Conservation (phyloP, 2,888 invertebrate genomes). For the Dicycla oo region DNA sequence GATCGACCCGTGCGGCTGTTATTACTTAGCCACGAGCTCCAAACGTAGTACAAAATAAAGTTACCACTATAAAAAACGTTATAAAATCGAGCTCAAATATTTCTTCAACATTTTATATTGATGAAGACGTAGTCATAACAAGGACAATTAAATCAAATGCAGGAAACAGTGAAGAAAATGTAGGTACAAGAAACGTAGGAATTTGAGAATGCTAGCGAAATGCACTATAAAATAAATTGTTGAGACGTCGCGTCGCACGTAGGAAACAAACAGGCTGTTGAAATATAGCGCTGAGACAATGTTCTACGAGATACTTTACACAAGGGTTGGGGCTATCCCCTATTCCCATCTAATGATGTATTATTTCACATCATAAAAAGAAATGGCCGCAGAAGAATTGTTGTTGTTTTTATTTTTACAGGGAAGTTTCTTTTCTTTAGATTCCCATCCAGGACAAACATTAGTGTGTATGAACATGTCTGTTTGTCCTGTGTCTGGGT, state of each 20-base stretch:
- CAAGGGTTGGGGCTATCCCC: constrained; percentile 36
- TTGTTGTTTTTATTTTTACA: constrained; percentile 20
- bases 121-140: not conserved
- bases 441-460: too few species aligned
- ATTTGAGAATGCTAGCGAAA: constrained; percentile 33
- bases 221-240: constrained; percentile 59
- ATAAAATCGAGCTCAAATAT: constrained; percentile 31
- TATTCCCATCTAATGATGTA: constrained; percentile 38
- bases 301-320: constrained; percentile 32
- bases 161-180: constrained; percentile 17
- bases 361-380: constrained; percentile 36
- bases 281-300: constrained; percentile 50
- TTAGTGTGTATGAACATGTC: too few species aligned
- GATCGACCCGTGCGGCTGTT: too few species aligned
- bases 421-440: constrained; percentile 19
- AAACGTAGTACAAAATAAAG: too few species aligned
- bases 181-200: constrained; percentile 5
- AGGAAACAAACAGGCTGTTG: constrained; percentile 33
- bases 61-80: constrained; percentile 25
- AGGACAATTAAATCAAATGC: constrained; percentile 30
- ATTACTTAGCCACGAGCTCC: too few species aligned
- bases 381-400: not conserved
- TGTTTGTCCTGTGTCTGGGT: too few species aligned
- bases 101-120: not conserved
- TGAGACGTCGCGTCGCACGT: constrained; percentile 34